These are phyloP conservation scores for Pempheris klunzingeri DNA, from an alignment of 2,797 vertebrate genomes.

Conservation along the genomic window DNA sequence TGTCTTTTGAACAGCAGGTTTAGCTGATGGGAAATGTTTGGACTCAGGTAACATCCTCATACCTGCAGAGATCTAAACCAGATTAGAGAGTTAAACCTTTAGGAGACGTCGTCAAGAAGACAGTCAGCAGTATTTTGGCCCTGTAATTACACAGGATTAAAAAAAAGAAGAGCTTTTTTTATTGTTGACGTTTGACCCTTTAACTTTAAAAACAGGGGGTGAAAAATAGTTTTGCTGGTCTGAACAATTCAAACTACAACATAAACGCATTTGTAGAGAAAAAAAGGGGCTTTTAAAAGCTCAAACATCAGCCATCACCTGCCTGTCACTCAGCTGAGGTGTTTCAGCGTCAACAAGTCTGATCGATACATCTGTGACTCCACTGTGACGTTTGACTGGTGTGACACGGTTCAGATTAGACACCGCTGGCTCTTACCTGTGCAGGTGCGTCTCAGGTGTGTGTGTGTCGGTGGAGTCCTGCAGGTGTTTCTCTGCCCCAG, in stretches of 20 bases:
- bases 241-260: no score
- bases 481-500: constrained; percentile 2
- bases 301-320: background rate
- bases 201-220: no score
- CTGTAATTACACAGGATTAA: no score
- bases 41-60: background rate
- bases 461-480: constrained; percentile 6
- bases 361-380: background rate
- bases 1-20: background rate
- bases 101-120: no score
- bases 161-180: no score
- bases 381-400: background rate
- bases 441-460: constrained; percentile 44
- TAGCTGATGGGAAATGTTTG: background rate
- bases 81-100: background rate
- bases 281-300: background rate
- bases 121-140: no score
- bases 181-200: no score
- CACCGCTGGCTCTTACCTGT: constrained; percentile 41
- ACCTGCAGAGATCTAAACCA: background rate
- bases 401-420: background rate
- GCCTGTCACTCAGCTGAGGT: background rate
- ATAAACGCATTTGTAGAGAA: background rate
- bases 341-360: background rate
- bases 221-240: no score